Evolutionary conservation across 2,113 vertebrate genomes (phyloP).

Genomic region (Cryptomyrus ogoouensis): DNA sequence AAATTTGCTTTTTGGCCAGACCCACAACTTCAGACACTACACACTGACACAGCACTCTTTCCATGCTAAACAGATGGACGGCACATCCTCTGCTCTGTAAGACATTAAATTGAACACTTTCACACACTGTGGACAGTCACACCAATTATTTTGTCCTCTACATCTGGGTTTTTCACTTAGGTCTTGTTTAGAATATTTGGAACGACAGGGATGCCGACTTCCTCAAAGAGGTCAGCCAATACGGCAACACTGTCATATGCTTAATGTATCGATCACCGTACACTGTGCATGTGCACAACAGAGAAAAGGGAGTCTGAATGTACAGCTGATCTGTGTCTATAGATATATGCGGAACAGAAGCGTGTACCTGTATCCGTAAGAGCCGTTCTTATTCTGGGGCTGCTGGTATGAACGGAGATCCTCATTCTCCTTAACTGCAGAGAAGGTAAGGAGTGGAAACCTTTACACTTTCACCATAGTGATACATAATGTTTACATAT

Average conservation of each 20-base stretch:
- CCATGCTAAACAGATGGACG: neutral
- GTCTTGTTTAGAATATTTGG: neutral
- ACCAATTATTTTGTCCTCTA: neutral
- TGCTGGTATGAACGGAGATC: constrained; percentile 89
- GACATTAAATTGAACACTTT: neutral
- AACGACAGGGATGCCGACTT: neutral
- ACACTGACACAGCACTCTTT: neutral
- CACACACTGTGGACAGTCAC: neutral
- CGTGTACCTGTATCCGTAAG: constrained; percentile 92
- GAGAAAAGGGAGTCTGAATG: neutral
- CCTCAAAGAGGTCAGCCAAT: neutral
- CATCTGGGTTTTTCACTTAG: neutral
- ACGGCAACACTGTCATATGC: neutral
- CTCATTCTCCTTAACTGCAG: constrained; percentile 92
- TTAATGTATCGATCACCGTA: neutral
- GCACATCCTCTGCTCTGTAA: neutral
- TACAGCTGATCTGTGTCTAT: neutral
- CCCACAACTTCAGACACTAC: neutral
- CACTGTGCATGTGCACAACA: neutral
- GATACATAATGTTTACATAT: neutral
- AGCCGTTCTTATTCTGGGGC: constrained; percentile 86
- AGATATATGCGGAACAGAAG: neutral
- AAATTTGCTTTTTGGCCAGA: neutral
- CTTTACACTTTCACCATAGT: neutral
- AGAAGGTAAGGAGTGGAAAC: constrained; percentile 13